Evolutionary conservation across 2,113 vertebrate genomes (phyloP).

Genomic region (Agelaius phoeniceus): DNA sequence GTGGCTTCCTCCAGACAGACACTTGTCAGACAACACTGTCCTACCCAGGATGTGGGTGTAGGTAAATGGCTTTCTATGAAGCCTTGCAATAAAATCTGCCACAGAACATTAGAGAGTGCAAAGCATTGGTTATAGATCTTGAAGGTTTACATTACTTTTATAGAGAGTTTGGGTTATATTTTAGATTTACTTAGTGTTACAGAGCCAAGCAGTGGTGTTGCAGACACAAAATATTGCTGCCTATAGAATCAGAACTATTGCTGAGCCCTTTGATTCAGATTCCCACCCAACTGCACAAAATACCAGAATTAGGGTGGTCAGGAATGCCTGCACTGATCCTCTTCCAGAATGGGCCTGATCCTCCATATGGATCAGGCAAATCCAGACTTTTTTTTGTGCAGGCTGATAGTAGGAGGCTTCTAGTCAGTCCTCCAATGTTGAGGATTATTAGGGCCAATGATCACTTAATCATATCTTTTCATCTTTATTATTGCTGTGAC

Average conservation of each 20-base stretch:
- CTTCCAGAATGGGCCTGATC: neutral
- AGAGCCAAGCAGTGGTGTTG: neutral
- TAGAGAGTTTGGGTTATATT: slow-evolving; percentile 4
- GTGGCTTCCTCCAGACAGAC: slow-evolving; percentile 32
- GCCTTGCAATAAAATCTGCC: slow-evolving; percentile 37
- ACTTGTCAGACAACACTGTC: slow-evolving; percentile 36
- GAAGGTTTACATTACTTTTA: slow-evolving; percentile 33
- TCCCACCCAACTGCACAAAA: neutral
- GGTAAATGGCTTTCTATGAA: slow-evolving; percentile 2
- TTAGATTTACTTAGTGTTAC: slow-evolving; percentile 6
- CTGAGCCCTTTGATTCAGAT: neutral
- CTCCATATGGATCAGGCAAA: neutral
- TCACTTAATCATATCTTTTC: neutral
- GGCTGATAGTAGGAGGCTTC: neutral
- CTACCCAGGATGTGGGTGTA: slow-evolving; percentile 41
- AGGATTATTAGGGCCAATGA: neutral
- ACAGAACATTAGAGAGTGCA: neutral
- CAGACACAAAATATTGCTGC: slow-evolving; percentile 1
- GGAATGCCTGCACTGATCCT: neutral
- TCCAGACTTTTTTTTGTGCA: neutral
- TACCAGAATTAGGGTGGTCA: neutral
- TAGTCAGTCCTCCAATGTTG: neutral
- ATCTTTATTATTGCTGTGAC: fast-evolving
- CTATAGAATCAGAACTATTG: neutral
- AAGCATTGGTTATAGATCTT: slow-evolving; percentile 2